Percentiles rank a stretch among this genome's conserved stretches.
Conservation (phyloP, 2,797 vertebrate species). For the Psittacula echo region DNA sequence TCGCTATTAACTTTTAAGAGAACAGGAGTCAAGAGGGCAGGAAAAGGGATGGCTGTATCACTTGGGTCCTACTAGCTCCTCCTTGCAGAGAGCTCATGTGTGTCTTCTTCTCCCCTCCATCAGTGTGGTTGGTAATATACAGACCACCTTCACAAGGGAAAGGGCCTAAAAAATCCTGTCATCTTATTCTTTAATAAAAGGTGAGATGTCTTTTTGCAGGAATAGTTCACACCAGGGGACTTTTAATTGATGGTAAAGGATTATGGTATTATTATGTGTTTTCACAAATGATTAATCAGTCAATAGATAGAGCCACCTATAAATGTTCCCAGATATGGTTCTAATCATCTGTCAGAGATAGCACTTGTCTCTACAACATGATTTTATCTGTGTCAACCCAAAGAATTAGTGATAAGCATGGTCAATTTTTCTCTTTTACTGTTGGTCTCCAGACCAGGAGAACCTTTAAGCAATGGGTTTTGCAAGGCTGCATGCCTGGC, state of each 20-base stretch:
- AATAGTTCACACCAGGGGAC: not conserved
- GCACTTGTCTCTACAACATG: not conserved
- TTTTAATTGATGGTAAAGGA: not conserved
- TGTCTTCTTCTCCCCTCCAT: not conserved
- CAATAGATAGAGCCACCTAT: not conserved
- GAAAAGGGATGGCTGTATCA: not conserved
- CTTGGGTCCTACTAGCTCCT: not conserved
- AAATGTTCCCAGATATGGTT: not conserved
- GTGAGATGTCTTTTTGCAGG: not conserved
- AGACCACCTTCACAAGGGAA: not conserved
- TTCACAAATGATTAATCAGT: not conserved
- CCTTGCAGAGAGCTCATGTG: rapidly evolving
- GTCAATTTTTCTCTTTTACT: not conserved
- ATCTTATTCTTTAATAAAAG: not conserved
- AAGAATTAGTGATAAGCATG: not conserved
- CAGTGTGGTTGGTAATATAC: not conserved
- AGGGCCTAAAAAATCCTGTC: not conserved
- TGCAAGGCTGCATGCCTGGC: not conserved
- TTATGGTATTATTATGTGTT: not conserved
- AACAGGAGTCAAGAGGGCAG: not conserved
- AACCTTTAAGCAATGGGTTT: not conserved
- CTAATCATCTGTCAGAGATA: not conserved
- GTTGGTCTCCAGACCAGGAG: not conserved
- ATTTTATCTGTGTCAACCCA: not conserved
- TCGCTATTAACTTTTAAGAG: not conserved